Evolutionary conservation across 2,888 invertebrate genomes (phyloP), one percentile per base, ranked within the genome.

Genomic region (Lasioglossum leucozonium): DNA sequence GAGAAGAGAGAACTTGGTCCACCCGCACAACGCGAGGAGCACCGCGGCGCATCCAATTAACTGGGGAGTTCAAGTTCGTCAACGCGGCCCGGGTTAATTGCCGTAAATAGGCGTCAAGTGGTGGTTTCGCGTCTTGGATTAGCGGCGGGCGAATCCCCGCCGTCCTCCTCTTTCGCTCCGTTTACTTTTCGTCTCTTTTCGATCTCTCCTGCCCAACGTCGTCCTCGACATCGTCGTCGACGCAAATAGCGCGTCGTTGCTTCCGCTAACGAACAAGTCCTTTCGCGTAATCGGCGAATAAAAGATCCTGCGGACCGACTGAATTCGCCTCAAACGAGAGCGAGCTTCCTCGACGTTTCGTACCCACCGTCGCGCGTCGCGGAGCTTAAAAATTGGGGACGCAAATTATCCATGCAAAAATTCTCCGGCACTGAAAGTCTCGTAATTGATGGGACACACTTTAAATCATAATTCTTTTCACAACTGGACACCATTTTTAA

Each of bases 21-120:
- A 77, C 74, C 72, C 58, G 78, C 78, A 75, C 65, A 22, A 34
- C 18, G 34, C 34, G 30, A 30, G 34, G 6, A 8, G 34, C 34
- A 18, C 16, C 58, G 77, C 77, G 77, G 73, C 74, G 72, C 84
- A 86, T 88, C 87, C 87, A 89, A 90, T 89, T 85, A 89, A 83
- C 86, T 76, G 67, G 78, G 73, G 88, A 89, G 91, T 93, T 93
- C 92, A 92, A 93, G 92, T 93, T 93, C 92, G 91, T 91, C 88
- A 87, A 87, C 85, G 85, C 79, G 87, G 81, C 72, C 76, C 87
- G 87, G 92, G 91, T 92, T 93, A 93, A 92, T 92, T 92, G 91
- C 83, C 81, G 80, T 88, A 91, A 90, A 93, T 92, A 90, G 87
- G 89, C 91, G 91, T 92, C 90, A 92, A 93, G 90, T 91, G 92